phyloP scores from a whole-genome alignment of 1,140 invertebrate species.

The Ceratina calcarata region DNA sequence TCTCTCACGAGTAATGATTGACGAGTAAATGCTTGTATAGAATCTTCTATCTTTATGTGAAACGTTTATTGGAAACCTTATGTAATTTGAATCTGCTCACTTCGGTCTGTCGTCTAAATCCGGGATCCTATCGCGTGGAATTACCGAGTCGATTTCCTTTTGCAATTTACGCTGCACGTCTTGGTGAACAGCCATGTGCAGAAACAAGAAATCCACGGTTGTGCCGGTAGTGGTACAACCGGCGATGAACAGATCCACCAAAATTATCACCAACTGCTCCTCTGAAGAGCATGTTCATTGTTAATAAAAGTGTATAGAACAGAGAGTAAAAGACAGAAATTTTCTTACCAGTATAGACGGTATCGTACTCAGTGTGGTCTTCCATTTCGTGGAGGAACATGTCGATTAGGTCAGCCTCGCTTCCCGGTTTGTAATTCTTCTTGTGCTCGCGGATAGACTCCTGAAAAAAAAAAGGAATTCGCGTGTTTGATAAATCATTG shows the following conservation, averaged over 20 bases:
- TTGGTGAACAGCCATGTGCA: conserved; percentile 84
- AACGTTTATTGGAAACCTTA: too few species aligned
- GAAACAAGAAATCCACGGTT: conserved; percentile 86
- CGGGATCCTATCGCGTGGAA: conserved; percentile 77
- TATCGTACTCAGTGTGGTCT: conserved; percentile 71
- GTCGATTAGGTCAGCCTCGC: conserved; percentile 87
- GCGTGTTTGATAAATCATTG: background rate
- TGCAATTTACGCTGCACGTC: conserved; percentile 85
- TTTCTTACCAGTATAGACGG: conserved; percentile 82
- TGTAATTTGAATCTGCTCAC: conserved; percentile 62
- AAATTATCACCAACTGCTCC: conserved; percentile 85
- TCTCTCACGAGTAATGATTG: too few species aligned
- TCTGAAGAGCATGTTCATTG: conserved; percentile 75
- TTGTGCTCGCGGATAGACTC: conserved; percentile 84
- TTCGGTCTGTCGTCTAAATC: conserved; percentile 74
- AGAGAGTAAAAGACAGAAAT: too few species aligned
- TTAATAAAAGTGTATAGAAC: background rate
- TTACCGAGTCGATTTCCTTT: conserved; percentile 83
- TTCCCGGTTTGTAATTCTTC: conserved; percentile 76
- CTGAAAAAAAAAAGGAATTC: conserved; percentile 64
- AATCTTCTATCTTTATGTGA: too few species aligned
- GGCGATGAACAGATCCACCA: conserved; percentile 87
- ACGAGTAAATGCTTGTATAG: too few species aligned
- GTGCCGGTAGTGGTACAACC: conserved; percentile 87
- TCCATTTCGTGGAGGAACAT: conserved; percentile 87